phyloP scores from a whole-genome alignment of 2,113 vertebrate species.

The Atrichornis clamosus region DNA sequence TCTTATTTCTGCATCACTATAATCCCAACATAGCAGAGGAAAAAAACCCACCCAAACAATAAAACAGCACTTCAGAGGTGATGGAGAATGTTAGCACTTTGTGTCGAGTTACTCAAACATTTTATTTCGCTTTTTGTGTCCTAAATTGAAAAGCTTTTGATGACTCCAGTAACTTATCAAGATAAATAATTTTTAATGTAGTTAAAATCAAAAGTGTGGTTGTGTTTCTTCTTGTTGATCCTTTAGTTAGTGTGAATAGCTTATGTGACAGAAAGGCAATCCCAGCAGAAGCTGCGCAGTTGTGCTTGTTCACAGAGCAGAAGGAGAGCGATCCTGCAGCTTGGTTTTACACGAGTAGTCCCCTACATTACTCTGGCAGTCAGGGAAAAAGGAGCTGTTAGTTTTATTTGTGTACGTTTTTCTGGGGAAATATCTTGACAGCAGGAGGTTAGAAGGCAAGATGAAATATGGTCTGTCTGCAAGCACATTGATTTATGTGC shows the following conservation, averaged over 20 bases:
- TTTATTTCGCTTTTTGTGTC: not conserved
- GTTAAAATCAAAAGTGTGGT: not conserved
- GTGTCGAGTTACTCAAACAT: not conserved
- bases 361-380: not conserved
- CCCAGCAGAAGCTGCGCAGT: not conserved
- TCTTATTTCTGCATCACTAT: not conserved
- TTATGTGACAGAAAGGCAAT: not conserved
- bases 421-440: conserved; percentile 41
- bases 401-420: conserved; percentile 31
- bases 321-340: not conserved
- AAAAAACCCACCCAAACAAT: not conserved
- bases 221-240: not conserved
- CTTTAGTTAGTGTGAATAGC: not conserved
- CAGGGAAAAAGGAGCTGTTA: conserved; percentile 15
- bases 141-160: not conserved
- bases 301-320: not conserved
- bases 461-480: conserved; percentile 46
- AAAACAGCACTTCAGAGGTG: not conserved
- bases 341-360: not conserved
- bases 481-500: conserved; percentile 44
- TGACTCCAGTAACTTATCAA: not conserved
- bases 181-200: not conserved
- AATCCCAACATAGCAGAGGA: not conserved
- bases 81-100: not conserved
- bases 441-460: conserved; percentile 39